A percentile compares a stretch with the other conserved stretches of the same genome.
phyloP scores from a whole-genome alignment of 2,888 invertebrate species.

The Meta bourneti region DNA sequence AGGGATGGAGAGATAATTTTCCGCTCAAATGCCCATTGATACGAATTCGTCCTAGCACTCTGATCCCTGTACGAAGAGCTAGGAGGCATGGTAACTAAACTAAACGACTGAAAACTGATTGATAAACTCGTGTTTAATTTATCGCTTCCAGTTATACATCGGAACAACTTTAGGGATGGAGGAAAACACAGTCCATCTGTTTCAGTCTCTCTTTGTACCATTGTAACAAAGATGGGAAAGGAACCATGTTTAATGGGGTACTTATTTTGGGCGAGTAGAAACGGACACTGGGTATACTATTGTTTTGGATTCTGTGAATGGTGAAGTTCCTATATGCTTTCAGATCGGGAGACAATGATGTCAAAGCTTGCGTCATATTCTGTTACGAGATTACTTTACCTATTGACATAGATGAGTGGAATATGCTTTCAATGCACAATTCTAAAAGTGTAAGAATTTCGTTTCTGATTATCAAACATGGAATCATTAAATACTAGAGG shows the following conservation, averaged over 20 bases:
- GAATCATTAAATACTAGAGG: too few species aligned
- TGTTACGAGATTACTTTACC: too few species aligned
- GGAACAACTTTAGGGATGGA: neutral
- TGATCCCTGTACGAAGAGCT: neutral
- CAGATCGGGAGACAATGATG: too few species aligned
- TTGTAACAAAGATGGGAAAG: neutral
- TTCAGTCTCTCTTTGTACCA: neutral
- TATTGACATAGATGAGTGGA: too few species aligned
- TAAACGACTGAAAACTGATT: conserved; percentile 2
- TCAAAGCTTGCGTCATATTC: too few species aligned
- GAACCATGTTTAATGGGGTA: neutral
- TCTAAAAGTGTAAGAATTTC: too few species aligned
- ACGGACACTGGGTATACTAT: too few species aligned
- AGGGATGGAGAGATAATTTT: neutral
- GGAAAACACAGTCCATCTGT: neutral
- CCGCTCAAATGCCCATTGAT: neutral
- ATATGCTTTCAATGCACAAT: too few species aligned
- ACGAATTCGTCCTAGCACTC: too few species aligned
- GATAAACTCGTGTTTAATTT: conserved; percentile 32
- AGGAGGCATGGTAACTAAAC: neutral
- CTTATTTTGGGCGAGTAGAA: neutral
- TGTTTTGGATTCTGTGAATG: too few species aligned
- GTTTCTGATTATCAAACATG: too few species aligned
- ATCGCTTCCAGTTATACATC: neutral
- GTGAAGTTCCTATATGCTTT: too few species aligned